phyloP scores from a whole-genome alignment of 2,113 vertebrate genomes.

The Albula goreensis region DNA sequence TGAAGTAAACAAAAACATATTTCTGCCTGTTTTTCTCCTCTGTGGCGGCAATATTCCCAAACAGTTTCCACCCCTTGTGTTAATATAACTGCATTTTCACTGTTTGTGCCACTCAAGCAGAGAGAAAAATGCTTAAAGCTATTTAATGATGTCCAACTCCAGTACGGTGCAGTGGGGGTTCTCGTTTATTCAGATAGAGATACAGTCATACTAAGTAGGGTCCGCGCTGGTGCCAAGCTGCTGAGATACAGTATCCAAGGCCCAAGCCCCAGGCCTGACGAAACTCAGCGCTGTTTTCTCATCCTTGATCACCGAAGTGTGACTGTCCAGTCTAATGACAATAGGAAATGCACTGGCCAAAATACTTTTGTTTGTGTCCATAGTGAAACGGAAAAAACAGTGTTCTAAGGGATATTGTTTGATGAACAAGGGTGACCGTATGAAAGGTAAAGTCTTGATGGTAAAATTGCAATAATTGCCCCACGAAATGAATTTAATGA shows the following conservation, averaged over 20 bases:
- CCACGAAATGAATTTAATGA: not conserved
- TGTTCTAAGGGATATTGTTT: not conserved
- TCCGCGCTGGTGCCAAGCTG: not conserved
- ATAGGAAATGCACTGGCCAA: conserved; percentile 33
- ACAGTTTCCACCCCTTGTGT: no score
- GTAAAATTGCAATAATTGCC: not conserved
- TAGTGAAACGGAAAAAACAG: not conserved
- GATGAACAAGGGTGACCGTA: not conserved
- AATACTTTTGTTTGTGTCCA: conserved; percentile 25
- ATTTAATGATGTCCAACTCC: no score
- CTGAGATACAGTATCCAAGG: no score
- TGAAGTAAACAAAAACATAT: no score
- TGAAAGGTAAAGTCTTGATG: not conserved
- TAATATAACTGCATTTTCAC: no score
- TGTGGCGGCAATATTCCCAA: no score
- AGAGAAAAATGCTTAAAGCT: no score
- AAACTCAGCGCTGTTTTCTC: conserved; percentile 17
- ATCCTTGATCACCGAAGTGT: conserved; percentile 35
- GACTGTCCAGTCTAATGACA: conserved; percentile 35
- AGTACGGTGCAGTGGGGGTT: not conserved
- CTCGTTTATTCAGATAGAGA: not conserved
- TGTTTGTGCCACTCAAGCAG: no score
- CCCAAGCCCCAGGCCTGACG: conserved; percentile 23
- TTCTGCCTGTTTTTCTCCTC: no score
- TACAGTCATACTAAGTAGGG: not conserved